Conservation (phyloP, 2,888 invertebrate species). For the Monopis laevigella region DNA sequence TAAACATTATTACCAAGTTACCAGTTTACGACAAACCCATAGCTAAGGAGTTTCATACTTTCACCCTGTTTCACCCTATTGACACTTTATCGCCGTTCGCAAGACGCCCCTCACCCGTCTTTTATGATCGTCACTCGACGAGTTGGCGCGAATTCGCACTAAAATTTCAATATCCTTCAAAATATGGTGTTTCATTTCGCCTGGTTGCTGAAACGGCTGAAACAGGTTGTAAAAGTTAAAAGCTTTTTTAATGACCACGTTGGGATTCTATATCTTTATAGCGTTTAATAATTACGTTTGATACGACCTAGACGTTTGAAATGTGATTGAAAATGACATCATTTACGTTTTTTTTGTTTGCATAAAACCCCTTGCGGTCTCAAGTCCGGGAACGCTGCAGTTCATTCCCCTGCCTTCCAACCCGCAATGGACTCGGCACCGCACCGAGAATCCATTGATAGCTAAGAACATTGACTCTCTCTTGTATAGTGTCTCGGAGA, state of each 20-base stretch:
- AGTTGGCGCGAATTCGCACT: slow-evolving; percentile 29
- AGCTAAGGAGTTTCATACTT: slow-evolving; percentile 26
- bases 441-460: too few species aligned
- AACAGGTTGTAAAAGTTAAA: slow-evolving; percentile 14
- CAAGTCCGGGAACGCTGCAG: too few species aligned
- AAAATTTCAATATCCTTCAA: slow-evolving; percentile 47
- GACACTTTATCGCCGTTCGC: slow-evolving; percentile 27
- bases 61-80: slow-evolving; percentile 24
- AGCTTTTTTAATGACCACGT: slow-evolving; percentile 5
- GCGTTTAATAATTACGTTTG: too few species aligned
- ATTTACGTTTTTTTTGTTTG: too few species aligned
- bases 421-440: too few species aligned
- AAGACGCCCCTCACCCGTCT: slow-evolving; percentile 15
- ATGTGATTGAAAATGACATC: too few species aligned
- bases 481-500: too few species aligned
- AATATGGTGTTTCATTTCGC: slow-evolving; percentile 43
- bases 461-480: too few species aligned
- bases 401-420: too few species aligned
- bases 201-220: slow-evolving; percentile 30
- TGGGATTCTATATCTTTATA: slow-evolving; percentile 6
- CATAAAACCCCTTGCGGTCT: too few species aligned
- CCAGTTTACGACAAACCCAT: slow-evolving; percentile 33
- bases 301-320: too few species aligned
- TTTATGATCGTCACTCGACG: slow-evolving; percentile 31
- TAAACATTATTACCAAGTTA: too few species aligned